Percentiles rank a stretch among this genome's conserved stretches.
phyloP scores from a whole-genome alignment of 35 echinoderm and acorn worm species.

The Ophioderma brevispina region DNA sequence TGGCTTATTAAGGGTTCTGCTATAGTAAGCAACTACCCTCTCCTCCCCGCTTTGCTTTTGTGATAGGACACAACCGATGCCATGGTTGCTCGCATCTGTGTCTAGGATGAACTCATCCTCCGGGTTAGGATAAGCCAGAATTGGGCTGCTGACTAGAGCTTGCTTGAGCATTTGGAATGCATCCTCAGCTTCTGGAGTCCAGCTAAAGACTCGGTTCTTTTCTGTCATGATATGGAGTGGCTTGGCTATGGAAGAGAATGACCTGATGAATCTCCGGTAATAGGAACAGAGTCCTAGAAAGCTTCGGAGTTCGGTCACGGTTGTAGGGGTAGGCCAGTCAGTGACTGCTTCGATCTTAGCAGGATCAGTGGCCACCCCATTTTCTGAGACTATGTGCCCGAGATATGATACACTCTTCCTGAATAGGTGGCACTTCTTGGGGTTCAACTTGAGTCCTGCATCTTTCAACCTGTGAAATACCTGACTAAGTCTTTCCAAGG shows the following conservation, averaged over 20 bases:
- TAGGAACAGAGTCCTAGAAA: slow-evolving; percentile 58
- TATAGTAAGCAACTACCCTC: slow-evolving; percentile 14
- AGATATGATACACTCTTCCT: slow-evolving; percentile 19
- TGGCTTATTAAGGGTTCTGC: neutral
- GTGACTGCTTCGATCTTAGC: slow-evolving; percentile 21
- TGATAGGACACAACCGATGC: slow-evolving; percentile 16
- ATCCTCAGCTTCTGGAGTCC: neutral
- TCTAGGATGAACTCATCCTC: slow-evolving; percentile 47
- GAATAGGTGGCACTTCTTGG: slow-evolving; percentile 60
- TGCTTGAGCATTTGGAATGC: slow-evolving; percentile 32
- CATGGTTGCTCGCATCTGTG: slow-evolving; percentile 42
- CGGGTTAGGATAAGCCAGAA: slow-evolving; percentile 36
- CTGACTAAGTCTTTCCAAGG: slow-evolving; percentile 6
- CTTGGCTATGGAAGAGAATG: slow-evolving; percentile 12
- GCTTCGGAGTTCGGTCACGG: slow-evolving; percentile 13
- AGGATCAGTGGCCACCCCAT: neutral
- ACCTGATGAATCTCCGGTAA: slow-evolving; percentile 47
- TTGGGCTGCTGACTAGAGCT: slow-evolving; percentile 15
- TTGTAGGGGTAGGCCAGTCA: slow-evolving; percentile 26
- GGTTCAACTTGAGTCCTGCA: slow-evolving; percentile 41
- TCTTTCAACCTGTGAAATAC: slow-evolving; percentile 36
- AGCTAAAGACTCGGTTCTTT: slow-evolving; percentile 10
- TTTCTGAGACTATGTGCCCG: neutral
- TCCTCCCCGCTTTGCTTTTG: slow-evolving; percentile 24
- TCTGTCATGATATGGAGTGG: slow-evolving; percentile 44